phyloP scores from a whole-genome alignment of 2,113 vertebrate genomes.

The Zosterops pallidus region DNA sequence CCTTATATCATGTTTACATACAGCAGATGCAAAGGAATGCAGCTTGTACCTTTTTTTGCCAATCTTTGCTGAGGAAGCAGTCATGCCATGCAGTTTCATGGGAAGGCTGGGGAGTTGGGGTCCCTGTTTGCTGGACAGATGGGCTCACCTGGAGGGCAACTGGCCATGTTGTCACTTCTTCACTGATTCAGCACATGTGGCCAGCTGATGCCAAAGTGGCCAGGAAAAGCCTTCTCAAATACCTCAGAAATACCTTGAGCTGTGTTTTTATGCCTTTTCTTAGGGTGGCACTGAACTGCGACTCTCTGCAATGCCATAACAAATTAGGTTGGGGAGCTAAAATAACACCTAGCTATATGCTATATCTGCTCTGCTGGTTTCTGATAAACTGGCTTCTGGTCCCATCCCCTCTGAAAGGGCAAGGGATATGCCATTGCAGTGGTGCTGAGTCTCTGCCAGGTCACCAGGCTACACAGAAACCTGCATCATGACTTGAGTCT shows the following conservation, averaged over 20 bases:
- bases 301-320: background rate
- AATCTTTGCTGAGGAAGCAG: background rate
- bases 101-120: background rate
- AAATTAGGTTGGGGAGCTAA: background rate
- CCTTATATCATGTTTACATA: background rate
- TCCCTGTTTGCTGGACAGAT: background rate
- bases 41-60: background rate
- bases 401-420: background rate
- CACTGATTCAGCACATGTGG: background rate
- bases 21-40: background rate
- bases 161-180: background rate
- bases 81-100: background rate
- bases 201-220: background rate
- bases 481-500: background rate
- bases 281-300: background rate
- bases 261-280: background rate
- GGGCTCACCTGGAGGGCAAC: background rate
- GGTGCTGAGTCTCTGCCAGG: background rate
- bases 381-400: background rate
- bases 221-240: background rate
- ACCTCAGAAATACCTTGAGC: background rate
- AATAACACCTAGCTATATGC: background rate
- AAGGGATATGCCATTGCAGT: background rate
- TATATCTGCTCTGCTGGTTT: background rate
- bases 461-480: background rate